Evolutionary conservation across 2,888 invertebrate genomes (phyloP), one percentile per base, ranked within the genome.

Genomic region (Ariolimax columbianus): DNA sequence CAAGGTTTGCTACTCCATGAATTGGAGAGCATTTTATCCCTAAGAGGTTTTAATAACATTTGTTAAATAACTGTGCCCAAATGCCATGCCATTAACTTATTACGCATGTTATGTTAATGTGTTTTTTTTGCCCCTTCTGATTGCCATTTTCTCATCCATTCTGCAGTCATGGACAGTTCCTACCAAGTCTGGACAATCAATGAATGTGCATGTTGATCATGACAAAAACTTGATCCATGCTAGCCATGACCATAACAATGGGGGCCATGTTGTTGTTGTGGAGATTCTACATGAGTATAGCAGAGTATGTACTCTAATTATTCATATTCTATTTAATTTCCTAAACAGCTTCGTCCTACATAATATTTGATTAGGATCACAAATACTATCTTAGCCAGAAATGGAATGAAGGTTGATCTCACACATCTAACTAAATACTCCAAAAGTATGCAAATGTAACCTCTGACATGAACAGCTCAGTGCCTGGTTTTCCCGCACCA

Each of bases 221-320:
- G 40, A 75, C 1, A 79, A 87, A 7, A 33, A 86, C 51, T 75
- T 87, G 78, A 87, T 87, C 82, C 51, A 70, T 38, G 86, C 82
- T 43, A 63, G 70, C 26, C 86, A 86, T 36, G 75, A 86, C 33
- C 81, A 79, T 47, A n/a, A 47, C 47, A 47, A 47, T 47, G 47
- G 47, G 9, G 14, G 14, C 47, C 38, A 70, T 19, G n/a, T 43
- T 9, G 47, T 30, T 38, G 83, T 63, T 43, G 43, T 85, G 83
- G 80, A 85, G 63, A 51, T 82, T 38, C 83, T 87, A 26, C 87
- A 87, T 55, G 87, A 87, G 59, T 87, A 87, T 68, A 66, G 80
- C 79, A 77, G 87, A 9, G 86, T 87, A 33, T 51, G 86, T 59
- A 6, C 55, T 70, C n/a, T 77, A 36, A 11, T 36, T 59, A 14